These are phyloP conservation scores for Zaprionus nigranus DNA, from an alignment of 1,140 invertebrate genomes.

Conservation along the genomic window DNA sequence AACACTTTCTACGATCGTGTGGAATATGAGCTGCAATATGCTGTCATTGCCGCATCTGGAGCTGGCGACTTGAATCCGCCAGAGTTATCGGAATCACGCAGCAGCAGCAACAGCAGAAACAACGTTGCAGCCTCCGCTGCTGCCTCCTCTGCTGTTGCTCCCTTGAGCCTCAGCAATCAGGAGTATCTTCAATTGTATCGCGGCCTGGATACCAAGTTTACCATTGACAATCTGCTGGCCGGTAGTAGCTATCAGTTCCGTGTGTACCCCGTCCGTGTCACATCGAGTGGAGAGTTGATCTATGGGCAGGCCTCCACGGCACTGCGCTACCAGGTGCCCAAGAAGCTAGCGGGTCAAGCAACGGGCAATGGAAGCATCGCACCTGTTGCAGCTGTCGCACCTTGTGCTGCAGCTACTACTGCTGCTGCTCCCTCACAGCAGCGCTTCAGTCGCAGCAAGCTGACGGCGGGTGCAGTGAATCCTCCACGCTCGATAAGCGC, in stretches of 20 bases:
- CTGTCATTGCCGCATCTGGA: slow-evolving; percentile 30
- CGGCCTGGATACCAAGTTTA: slow-evolving; percentile 88
- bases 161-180: slow-evolving; percentile 63
- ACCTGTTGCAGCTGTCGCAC: slow-evolving; percentile 10
- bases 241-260: slow-evolving; percentile 90
- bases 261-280: slow-evolving; percentile 89
- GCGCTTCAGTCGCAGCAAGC: slow-evolving; percentile 71
- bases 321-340: slow-evolving; percentile 83
- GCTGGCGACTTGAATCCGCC: slow-evolving; percentile 44
- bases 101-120: slow-evolving; percentile 48
- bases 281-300: slow-evolving; percentile 86
- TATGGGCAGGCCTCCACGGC: slow-evolving; percentile 88
- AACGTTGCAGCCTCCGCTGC: neutral
- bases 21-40: slow-evolving; percentile 80
- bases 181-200: slow-evolving; percentile 88
- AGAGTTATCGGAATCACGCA: slow-evolving; percentile 50
- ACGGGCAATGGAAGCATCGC: slow-evolving; percentile 51
- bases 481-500: slow-evolving; percentile 76
- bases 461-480: slow-evolving; percentile 27
- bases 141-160: slow-evolving; percentile 19
- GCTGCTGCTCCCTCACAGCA: slow-evolving; percentile 16
- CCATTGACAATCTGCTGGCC: slow-evolving; percentile 88
- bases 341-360: slow-evolving; percentile 56
- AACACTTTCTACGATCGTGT: slow-evolving; percentile 79
- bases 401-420: neutral